phyloP scores from a whole-genome alignment of 2,797 vertebrate genomes.

The Spheniscus humboldti region DNA sequence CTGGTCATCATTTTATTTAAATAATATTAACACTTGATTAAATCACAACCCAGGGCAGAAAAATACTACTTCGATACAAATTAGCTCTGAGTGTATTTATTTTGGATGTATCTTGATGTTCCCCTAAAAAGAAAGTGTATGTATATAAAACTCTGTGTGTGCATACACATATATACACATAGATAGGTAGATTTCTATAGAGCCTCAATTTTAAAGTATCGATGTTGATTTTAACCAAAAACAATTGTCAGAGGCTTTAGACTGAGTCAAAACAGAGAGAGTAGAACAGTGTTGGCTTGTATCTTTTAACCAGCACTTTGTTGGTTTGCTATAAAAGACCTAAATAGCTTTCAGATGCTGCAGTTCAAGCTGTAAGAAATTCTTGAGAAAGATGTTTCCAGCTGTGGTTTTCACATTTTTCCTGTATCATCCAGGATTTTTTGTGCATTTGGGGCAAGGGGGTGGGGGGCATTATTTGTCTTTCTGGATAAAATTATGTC shows the following conservation, averaged over 20 bases:
- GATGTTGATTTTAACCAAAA: background rate
- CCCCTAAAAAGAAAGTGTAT: background rate
- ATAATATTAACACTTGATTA: background rate
- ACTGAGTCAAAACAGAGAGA: background rate
- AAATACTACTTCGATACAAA: background rate
- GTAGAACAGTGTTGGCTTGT: background rate
- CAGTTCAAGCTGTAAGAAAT: background rate
- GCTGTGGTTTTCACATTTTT: conserved; percentile 14
- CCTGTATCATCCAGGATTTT: background rate
- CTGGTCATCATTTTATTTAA: background rate
- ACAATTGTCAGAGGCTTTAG: background rate
- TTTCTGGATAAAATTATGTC: conserved; percentile 32
- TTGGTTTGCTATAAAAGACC: conserved; percentile 7
- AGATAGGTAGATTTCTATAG: background rate
- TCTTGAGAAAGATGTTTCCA: conserved; percentile 4
- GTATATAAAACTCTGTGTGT: background rate
- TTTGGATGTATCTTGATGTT: background rate
- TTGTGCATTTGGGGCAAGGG: background rate
- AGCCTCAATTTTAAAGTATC: background rate
- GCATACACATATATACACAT: background rate
- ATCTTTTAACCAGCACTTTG: conserved; percentile 6
- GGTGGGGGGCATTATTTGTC: background rate
- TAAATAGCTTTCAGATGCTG: conserved; percentile 45
- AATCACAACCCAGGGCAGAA: background rate
- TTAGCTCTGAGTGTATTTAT: background rate